Evolutionary conservation across 2,797 vertebrate genomes (phyloP).

Genomic region (Malacoctenus gilli): DNA sequence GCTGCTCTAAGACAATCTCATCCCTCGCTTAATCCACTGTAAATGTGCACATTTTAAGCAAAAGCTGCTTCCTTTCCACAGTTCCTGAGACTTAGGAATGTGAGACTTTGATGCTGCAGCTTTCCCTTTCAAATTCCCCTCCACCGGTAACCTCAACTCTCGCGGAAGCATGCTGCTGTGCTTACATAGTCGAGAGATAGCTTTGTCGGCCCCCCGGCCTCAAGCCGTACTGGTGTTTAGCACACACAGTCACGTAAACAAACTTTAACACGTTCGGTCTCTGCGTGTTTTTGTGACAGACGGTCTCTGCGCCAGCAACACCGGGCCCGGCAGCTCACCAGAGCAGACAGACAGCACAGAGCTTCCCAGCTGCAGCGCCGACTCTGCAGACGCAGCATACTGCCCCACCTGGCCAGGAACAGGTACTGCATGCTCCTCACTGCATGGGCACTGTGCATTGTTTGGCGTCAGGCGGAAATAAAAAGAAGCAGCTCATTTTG

Average conservation of each 20-base stretch:
- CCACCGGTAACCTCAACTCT: too few relatives aligned
- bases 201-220: conserved; percentile 28
- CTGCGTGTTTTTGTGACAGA: conserved; percentile 58
- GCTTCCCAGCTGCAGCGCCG: conserved; percentile 57
- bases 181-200: not conserved
- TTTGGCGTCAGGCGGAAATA: too few relatives aligned
- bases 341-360: conserved; percentile 63
- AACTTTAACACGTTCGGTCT: conserved; percentile 9
- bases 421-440: conserved; percentile 56
- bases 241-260: conserved; percentile 12
- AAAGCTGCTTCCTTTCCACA: not conserved
- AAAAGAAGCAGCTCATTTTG: too few relatives aligned
- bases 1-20: conserved; percentile 11
- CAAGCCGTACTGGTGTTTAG: conserved; percentile 15
- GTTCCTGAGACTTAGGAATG: conserved; percentile 1
- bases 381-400: conserved; percentile 56
- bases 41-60: conserved; percentile 10
- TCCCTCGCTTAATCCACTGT: conserved; percentile 41
- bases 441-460: too few relatives aligned
- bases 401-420: conserved; percentile 63
- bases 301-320: conserved; percentile 70
- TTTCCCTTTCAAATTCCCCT: conserved; percentile 17
- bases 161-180: conserved; percentile 11
- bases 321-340: conserved; percentile 60
- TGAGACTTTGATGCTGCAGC: conserved; percentile 4